Evolutionary conservation across 1,140 invertebrate species (phyloP), one percentile per base, ranked within the genome.

Genomic region (Cydia splendana): DNA sequence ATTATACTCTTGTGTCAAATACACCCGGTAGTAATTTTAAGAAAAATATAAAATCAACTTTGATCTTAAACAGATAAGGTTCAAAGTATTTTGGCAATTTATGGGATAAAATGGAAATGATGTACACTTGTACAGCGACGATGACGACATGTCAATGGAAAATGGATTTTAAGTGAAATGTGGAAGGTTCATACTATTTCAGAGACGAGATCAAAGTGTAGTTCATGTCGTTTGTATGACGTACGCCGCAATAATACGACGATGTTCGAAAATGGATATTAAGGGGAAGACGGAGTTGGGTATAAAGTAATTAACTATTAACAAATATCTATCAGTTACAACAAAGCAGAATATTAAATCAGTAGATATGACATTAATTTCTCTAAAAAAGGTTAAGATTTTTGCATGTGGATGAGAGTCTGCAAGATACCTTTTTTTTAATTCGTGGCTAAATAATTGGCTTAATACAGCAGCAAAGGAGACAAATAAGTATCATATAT

Each of bases 181-280:
- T 20, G 69, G 81, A 84, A 76, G 80, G 77, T 82, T 80, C 74
- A 75, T 69, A 82, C 79, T 85, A n/a, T 74, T 45, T 79, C 84
- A 76, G 6, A 30, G 24, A 24, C 45, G n/a, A 89, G 82, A 88
- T 90, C 88, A 90, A 92, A 91, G 88, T 81, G 82, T 75, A 77
- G 76, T 80, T 78, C 77, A 82, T 82, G 83, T 85, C 85, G 84
- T 80, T 38, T 84, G 81, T 86, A 85, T 87, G 87, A 89, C 84
- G 86, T 85, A 89, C 87, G 85, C 80, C 81, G 83, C 84, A 88
- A 86, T 91, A 87, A 86, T 85, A 87, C 82, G 82, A 78, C 79
- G 86, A 88, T 86, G 86, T 82, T 87, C 82, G 80, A 82, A 88
- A 87, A 87, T 86, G 82, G 80, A 57, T 77, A 76, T 89, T 90